Evolutionary conservation across 2,113 vertebrate genomes (phyloP), one percentile per base, ranked within the genome.

Genomic region (Sander lucioperca): DNA sequence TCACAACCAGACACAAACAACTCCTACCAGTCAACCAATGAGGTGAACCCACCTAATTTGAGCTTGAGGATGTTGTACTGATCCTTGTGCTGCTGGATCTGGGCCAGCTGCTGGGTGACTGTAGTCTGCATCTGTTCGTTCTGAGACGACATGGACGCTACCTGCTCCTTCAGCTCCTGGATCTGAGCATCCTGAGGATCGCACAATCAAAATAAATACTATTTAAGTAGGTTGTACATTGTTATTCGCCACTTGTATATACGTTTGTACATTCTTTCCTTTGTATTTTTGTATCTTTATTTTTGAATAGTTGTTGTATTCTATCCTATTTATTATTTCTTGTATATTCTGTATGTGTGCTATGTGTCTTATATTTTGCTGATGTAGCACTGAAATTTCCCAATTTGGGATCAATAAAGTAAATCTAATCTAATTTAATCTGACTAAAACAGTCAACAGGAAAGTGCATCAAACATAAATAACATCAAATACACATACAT

Each of bases 61-160:
- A 99, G 94, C 94, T 99, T 99, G 63, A 99, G 97, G 86, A 99
- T 96, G 91, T 99, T 99, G 85, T 99, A 99, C 39, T 99, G 98
- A 91, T 99, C 98, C 87, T 98, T 99, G 76, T 99, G 98, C 89
- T 99, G 98, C 64, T 98, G 98, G 89, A 99, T 99, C 95, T 99
- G 98, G 0, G 96, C 95, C 7, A 95, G 89, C 82, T 99, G 98
- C 84, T 99, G 97, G 0, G 96, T 95, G 73, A 97, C 77, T 3
- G 97, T 96, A 6, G 89, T 86, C 87, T 98, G 97, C 50, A 97
- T 92, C 90, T 97, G 97, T 30, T 99, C 98, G 0, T 95, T 97
- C 76, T 98, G 96, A 69, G 93, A 89, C 2, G 94, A 94, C 92
- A 97, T 83, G 6, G 95, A 92, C n/a, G 80, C 75, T 30, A 99